Evolutionary conservation across 2,888 invertebrate genomes (phyloP), one percentile per base, ranked within the genome.

Genomic region (Tenthredo notha): DNA sequence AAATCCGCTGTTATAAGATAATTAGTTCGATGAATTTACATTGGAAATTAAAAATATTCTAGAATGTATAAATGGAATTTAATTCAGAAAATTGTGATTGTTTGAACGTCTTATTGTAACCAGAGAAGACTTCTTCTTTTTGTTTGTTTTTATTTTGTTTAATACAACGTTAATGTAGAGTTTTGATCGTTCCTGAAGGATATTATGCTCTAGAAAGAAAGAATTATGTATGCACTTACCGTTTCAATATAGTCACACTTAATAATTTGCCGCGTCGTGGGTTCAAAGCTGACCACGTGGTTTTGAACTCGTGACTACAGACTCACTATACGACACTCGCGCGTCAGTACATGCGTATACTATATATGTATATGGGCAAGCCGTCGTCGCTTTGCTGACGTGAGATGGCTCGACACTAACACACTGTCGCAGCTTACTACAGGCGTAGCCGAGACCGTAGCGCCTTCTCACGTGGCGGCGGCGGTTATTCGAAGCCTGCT

Each of bases 191-290:
- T 37, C 10, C 29, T 33, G 15, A 33, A 9, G 40, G 40, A 29
- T 21, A 61, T 21, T 18, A 70, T 70, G n/a, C 29, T 29, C 33
- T 21, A 70, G 25, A 33, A 70, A n/a, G 29, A 70, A 12, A 70
- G 29, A 33, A 37, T 33, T 33, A 70, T 70, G 70, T 70, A 70
- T 70, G 70, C 29, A 70, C 70, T 70, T 33, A 70, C 70, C 70
- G 37, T 70, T 70, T 70, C 15, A 70, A 61, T 61, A 61, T 61
- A 25, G 21, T 25, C 61, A 7, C 10, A 10, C 10, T 18, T 21
- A 21, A 25, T 25, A 61, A 21, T 10, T 25, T 61, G 18, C 18
- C 21, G 21, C 25, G 61, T 61, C 7, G 12, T 6, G n/a, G 18
- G 70, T 29, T 70, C 10, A 37, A 37, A 29, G 18, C 70, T 70